phyloP scores from a whole-genome alignment of 2,797 vertebrate genomes.

The Artibeus lituratus region DNA sequence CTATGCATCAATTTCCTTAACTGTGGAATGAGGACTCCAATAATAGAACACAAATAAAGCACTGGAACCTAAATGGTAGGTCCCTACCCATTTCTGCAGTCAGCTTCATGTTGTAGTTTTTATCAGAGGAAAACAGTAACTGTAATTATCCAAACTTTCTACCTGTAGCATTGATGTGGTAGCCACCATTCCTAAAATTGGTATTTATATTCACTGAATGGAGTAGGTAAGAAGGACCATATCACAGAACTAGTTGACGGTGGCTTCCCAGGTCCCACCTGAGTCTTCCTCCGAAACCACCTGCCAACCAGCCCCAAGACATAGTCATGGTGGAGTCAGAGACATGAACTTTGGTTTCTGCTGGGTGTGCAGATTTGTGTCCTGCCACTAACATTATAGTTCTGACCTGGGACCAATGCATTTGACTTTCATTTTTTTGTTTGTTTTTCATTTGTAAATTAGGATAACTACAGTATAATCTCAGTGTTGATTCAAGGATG shows the following conservation, averaged over 20 bases:
- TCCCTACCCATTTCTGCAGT: not conserved
- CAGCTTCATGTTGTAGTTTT: not conserved
- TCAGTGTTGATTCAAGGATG: not conserved
- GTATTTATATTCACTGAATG: not conserved
- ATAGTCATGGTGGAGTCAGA: not conserved
- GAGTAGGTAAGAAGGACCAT: not conserved
- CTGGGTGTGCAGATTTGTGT: not conserved
- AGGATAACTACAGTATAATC: not conserved
- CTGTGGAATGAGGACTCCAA: not conserved
- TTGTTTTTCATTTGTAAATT: not conserved
- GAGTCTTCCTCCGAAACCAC: not conserved
- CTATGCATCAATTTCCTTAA: slow-evolving; percentile 21
- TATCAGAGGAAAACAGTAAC: not conserved
- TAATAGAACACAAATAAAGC: not conserved
- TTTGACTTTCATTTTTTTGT: not conserved
- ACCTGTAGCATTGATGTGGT: not conserved
- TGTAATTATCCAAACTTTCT: not conserved
- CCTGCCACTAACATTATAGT: not conserved
- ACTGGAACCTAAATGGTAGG: not conserved
- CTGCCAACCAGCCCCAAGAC: not conserved
- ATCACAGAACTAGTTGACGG: not conserved
- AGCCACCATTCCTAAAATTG: not conserved
- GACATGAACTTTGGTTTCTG: not conserved
- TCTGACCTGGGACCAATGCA: not conserved
- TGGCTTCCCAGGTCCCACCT: not conserved